Evolutionary conservation across 2,113 vertebrate genomes (phyloP).

Genomic region (Cricetomys ansorgei): DNA sequence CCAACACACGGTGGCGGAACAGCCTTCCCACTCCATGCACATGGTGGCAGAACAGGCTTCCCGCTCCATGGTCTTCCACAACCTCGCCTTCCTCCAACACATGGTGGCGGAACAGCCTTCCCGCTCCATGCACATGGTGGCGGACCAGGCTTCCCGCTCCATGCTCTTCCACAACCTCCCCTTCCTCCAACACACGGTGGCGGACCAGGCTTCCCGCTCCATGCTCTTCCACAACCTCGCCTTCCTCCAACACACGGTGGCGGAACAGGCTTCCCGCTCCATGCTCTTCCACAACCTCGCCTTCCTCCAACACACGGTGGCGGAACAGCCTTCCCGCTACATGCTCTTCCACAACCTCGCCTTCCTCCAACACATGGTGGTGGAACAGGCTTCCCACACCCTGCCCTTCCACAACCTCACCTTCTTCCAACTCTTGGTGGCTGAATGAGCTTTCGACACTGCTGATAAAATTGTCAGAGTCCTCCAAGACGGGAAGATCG

Average conservation of each 20-base stretch:
- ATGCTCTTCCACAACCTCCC: background rate
- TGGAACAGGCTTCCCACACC: no score
- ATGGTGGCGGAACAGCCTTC: conserved; percentile 74
- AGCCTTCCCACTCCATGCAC: conserved; percentile 82
- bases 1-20: conserved; percentile 59
- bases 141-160: no score
- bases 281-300: background rate
- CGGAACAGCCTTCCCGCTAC: background rate
- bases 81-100: conserved; percentile 45
- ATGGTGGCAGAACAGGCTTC: background rate
- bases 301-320: background rate
- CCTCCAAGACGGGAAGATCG: conserved; percentile 89
- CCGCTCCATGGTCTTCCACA: background rate
- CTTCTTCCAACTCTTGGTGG: conserved; percentile 61
- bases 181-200: background rate
- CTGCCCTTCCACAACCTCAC: background rate
- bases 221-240: background rate
- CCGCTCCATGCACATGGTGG: conserved; percentile 31
- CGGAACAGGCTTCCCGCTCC: conserved; percentile 82
- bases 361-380: conserved; percentile 62
- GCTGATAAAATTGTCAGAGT: conserved; percentile 87
- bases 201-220: background rate
- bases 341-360: background rate
- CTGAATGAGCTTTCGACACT: conserved; percentile 83
- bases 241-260: conserved; percentile 57